Evolutionary conservation across 1,140 invertebrate species (phyloP), one percentile per base, ranked within the genome.

Genomic region (Macrotrachela quadricornifera): DNA sequence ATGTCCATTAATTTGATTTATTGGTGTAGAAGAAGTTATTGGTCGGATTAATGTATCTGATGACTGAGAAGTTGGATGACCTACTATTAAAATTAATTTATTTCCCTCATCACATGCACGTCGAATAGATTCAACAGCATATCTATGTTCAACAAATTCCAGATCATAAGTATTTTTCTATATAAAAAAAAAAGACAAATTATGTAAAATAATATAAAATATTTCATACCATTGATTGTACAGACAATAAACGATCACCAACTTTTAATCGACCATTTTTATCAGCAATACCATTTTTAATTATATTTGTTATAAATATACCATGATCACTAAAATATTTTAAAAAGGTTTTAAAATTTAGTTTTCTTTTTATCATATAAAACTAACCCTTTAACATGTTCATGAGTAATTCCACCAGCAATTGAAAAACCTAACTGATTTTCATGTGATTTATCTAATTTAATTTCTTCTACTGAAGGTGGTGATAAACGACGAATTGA

Each of bases 91-190:
- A 4, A 8, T 30, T 2, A 30, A 4, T 30, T 30, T 30, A 8
- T 14, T 15, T 12, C 30, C 43, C 11, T 44, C 42, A 18, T 15
- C n/a, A 15, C 17, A 15, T 3, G 42, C 42, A 15, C 42, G 42
- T 4, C 42, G 42, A 2, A 53, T 53, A 6, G 46, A 39, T 41
- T 46, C 81, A 39, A 97, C 92, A 16, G 91, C 91, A 59, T 92
- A 83, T 68, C 96, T 88, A 64, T 97, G 91, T 42, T 85, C 86
- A 46, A 95, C 88, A 72, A 94, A 88, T 63, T 92, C 85, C 61
- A 97, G 71, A 67, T 86, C 82, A 60, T 79, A 79, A 63, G 94
- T 85, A 56, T 85, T 85, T 65, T 83, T 79, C 82, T 85, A 70
- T 30, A 71, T 71, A 57, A 54, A 47, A 49, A 13, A 38, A 48